phyloP scores from a whole-genome alignment of 1,140 invertebrate genomes.

The Neodiprion pinetum region DNA sequence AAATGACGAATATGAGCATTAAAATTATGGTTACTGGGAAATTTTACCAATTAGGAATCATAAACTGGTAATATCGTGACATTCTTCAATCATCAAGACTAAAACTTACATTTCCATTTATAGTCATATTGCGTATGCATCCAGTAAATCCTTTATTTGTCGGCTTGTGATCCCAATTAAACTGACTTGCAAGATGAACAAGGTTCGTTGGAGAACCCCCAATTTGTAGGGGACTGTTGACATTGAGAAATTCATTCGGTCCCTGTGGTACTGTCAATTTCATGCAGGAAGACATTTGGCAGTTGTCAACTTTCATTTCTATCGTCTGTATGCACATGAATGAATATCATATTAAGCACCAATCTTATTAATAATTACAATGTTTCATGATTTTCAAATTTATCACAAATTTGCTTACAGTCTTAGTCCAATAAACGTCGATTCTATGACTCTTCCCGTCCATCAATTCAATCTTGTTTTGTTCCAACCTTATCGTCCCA shows the following conservation, averaged over 20 bases:
- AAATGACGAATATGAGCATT: conserved; percentile 33
- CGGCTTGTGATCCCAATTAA: conserved; percentile 72
- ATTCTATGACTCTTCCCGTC: conserved; percentile 83
- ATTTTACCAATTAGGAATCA: too few species aligned
- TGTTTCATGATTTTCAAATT: background rate
- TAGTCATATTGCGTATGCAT: conserved; percentile 86
- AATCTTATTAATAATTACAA: conserved; percentile 27
- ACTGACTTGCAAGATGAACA: conserved; percentile 62
- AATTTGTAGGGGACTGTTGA: conserved; percentile 87
- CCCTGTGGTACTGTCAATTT: conserved; percentile 73
- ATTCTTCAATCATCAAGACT: conserved; percentile 5
- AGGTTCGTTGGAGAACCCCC: conserved; percentile 79
- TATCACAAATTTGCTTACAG: conserved; percentile 50
- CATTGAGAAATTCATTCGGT: conserved; percentile 81
- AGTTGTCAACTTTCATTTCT: conserved; percentile 81
- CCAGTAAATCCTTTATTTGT: conserved; percentile 76
- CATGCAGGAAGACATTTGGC: conserved; percentile 75
- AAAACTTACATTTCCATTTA: conserved; percentile 72
- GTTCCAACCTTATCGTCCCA: conserved; percentile 76
- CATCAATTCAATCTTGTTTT: conserved; percentile 76
- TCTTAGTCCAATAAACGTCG: conserved; percentile 77
- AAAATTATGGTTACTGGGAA: too few species aligned
- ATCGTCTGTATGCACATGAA: conserved; percentile 60
- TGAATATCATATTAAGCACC: conserved; percentile 23
- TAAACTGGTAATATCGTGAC: too few species aligned